A percentile compares a stretch with the other conserved stretches of the same genome.
These are phyloP conservation scores for Ameiurus melas DNA, from an alignment of 2,113 vertebrate genomes.

Conservation along the genomic window DNA sequence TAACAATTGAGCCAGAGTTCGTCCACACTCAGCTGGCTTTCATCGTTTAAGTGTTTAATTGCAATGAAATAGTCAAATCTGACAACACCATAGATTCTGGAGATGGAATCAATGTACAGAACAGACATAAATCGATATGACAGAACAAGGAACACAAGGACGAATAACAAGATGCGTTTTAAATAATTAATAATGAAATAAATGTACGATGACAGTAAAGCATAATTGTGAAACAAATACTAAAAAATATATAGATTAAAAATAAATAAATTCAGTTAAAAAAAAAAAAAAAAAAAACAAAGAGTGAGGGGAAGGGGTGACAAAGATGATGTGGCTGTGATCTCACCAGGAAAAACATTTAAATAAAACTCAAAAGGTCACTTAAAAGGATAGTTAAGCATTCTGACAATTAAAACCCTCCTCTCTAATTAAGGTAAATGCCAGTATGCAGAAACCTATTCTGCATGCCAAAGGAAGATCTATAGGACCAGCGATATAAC, in stretches of 20 bases:
- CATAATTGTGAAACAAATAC: conserved; percentile 73
- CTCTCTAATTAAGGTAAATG: not conserved
- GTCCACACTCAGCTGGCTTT: conserved; percentile 46
- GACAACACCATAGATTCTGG: conserved; percentile 70
- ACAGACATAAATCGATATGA: conserved; percentile 70
- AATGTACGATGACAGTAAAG: conserved; percentile 74
- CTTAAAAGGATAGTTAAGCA: conserved; percentile 31
- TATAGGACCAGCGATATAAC: not conserved
- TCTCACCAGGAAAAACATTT: conserved; percentile 57
- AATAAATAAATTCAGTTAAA: conserved; percentile 76
- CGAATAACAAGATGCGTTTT: conserved; percentile 64
- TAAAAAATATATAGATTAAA: conserved; percentile 71
- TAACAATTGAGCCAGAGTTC: conserved; percentile 43
- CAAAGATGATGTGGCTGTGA: conserved; percentile 59
- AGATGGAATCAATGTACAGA: conserved; percentile 71
- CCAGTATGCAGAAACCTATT: not conserved
- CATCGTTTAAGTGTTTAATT: conserved; percentile 68
- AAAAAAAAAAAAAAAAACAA: conserved; percentile 24
- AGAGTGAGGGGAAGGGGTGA: conserved; percentile 32
- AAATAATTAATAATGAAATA: conserved; percentile 79
- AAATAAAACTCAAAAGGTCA: conserved; percentile 56
- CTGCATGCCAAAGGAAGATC: not conserved
- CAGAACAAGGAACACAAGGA: conserved; percentile 53
- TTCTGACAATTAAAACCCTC: conserved; percentile 14
- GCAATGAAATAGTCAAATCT: conserved; percentile 60